Percentiles rank a stretch among this genome's conserved stretches.
phyloP scores from a whole-genome alignment of 1,140 invertebrate genomes.

The Drosophila pallidifrons region DNA sequence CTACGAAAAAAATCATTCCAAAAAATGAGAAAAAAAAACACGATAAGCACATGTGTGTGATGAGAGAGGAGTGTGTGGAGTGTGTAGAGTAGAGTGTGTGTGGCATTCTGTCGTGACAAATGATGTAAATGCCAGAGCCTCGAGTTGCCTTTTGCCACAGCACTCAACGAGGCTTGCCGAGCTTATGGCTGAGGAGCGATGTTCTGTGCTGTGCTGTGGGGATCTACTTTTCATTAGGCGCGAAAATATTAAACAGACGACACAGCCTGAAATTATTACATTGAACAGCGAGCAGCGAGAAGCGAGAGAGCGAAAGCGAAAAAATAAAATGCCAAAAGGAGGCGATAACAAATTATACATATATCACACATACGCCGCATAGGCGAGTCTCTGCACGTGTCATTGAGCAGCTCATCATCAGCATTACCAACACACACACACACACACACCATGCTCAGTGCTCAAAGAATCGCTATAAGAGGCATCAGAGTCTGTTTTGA shows the following conservation, averaged over 20 bases:
- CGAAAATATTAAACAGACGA: constrained; percentile 79
- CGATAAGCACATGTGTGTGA: constrained; percentile 59
- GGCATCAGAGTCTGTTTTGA: constrained; percentile 59
- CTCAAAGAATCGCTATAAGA: constrained; percentile 2
- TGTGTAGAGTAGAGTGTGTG: constrained; percentile 7
- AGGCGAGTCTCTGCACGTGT: constrained; percentile 53
- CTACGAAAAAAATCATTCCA: constrained; percentile 36
- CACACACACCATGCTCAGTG: neutral
- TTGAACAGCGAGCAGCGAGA: constrained; percentile 20
- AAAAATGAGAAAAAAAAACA: constrained; percentile 27
- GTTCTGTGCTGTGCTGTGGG: neutral
- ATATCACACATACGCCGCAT: constrained; percentile 73
- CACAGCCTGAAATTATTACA: constrained; percentile 74
- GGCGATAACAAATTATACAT: constrained; percentile 73
- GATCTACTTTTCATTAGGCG: constrained; percentile 79
- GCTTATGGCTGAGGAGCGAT: neutral
- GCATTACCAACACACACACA: constrained; percentile 35
- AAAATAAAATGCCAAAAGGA: constrained; percentile 38
- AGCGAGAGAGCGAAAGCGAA: constrained; percentile 1
- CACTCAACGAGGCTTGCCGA: constrained; percentile 17
- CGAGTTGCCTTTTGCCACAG: constrained; percentile 1
- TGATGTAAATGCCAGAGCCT: constrained; percentile 36
- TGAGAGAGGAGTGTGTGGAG: constrained; percentile 3
- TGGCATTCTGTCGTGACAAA: constrained; percentile 36
- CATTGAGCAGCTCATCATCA: constrained; percentile 70